Conservation (phyloP, 1,140 invertebrate genomes). For the Zaprionus tsacasi region DNA sequence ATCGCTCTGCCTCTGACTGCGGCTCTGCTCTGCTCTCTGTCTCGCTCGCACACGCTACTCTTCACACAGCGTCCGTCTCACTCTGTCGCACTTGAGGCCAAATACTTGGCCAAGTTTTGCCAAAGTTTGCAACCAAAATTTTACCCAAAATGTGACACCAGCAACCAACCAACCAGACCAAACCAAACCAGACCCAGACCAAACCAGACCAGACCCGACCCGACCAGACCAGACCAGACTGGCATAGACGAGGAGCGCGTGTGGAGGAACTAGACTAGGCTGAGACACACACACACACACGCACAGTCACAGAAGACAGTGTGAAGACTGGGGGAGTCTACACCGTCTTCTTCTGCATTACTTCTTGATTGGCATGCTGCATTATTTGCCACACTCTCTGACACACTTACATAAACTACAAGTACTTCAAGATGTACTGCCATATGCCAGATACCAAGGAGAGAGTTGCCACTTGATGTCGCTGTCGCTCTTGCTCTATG, state of each 20-base stretch:
- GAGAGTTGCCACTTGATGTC: slow-evolving; percentile 33
- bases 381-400: slow-evolving; percentile 43
- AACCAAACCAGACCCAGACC: slow-evolving; percentile 50
- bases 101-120: slow-evolving; percentile 83
- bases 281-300: background rate
- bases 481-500: slow-evolving; percentile 18
- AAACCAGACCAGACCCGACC: slow-evolving; percentile 59
- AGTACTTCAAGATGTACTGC: background rate
- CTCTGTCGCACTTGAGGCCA: slow-evolving; percentile 73
- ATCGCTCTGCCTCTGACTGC: slow-evolving; percentile 20
- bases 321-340: background rate
- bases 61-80: slow-evolving; percentile 31
- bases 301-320: background rate
- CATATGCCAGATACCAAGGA: background rate
- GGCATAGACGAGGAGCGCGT: background rate
- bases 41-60: slow-evolving; percentile 5
- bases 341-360: slow-evolving; percentile 51
- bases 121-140: slow-evolving; percentile 83
- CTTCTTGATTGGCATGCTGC: slow-evolving; percentile 78
- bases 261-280: background rate
- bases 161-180: slow-evolving; percentile 78
- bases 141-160: slow-evolving; percentile 82
- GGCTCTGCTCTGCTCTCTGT: slow-evolving; percentile 21
- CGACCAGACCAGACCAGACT: slow-evolving; percentile 62
- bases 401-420: slow-evolving; percentile 29